A percentile compares a stretch with the other conserved stretches of the same genome.
Conservation (phyloP, 1,140 invertebrate species). For the Drosophila sulfurigaster region DNA sequence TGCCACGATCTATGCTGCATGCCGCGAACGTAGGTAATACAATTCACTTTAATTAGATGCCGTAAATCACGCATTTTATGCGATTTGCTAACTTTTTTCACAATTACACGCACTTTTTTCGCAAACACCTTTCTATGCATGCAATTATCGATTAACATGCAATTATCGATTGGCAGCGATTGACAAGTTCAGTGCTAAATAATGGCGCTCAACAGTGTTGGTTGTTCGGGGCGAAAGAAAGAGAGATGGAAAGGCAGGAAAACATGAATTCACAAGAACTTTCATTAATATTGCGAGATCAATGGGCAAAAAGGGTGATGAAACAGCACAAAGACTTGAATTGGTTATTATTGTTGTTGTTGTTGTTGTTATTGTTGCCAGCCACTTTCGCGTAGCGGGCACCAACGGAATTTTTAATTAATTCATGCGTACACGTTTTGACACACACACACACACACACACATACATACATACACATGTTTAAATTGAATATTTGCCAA, state of each 20-base stretch:
- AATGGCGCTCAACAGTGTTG: conserved; percentile 1
- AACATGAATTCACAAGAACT: conserved; percentile 54
- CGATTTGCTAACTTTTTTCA: conserved; percentile 1
- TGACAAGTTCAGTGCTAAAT: conserved; percentile 11
- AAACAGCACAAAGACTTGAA: conserved; percentile 10
- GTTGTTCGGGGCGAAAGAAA: not conserved
- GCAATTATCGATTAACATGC: not conserved
- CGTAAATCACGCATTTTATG: not conserved
- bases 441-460: not conserved
- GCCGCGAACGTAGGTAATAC: not conserved
- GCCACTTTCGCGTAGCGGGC: conserved; percentile 70
- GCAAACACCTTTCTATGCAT: not conserved
- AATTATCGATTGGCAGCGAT: conserved; percentile 25
- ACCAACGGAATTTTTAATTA: conserved; percentile 79
- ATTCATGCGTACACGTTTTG: conserved; percentile 71
- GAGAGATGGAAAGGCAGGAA: not conserved
- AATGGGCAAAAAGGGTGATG: conserved; percentile 15
- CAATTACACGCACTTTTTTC: conserved; percentile 17
- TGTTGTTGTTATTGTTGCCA: conserved; percentile 27
- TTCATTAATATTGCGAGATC: conserved; percentile 45
- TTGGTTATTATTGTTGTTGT: conserved; percentile 24
- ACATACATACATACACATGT: not conserved
- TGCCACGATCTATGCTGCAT: not conserved
- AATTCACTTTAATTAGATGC: not conserved
- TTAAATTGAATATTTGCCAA: conserved; percentile 34